phyloP scores from a whole-genome alignment of 2,888 invertebrate species.

The Drosophila atripex region DNA sequence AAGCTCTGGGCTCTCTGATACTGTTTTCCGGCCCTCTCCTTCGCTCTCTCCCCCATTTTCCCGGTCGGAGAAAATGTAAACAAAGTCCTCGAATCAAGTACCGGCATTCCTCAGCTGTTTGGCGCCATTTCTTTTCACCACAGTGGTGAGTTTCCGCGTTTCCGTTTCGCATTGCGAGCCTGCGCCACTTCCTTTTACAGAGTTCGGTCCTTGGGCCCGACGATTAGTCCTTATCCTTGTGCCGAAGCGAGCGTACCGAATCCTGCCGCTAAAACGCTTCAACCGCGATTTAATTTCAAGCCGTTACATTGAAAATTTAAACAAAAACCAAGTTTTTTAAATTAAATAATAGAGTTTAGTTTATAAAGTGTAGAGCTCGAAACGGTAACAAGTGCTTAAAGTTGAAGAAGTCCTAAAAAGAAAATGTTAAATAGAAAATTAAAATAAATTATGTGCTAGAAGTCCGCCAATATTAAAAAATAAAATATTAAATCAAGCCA shows the following conservation, averaged over 20 bases:
- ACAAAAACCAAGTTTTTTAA: neutral
- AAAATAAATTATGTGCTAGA: neutral
- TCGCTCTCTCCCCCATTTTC: neutral
- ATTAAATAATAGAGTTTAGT: neutral
- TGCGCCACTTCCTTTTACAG: slow-evolving; percentile 50
- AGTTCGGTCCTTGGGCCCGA: slow-evolving; percentile 12
- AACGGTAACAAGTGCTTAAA: neutral
- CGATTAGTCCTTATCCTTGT: slow-evolving; percentile 70
- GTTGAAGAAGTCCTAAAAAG: neutral
- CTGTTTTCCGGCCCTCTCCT: too few species aligned
- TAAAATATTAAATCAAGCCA: neutral
- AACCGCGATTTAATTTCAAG: slow-evolving; percentile 19
- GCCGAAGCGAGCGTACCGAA: slow-evolving; percentile 67
- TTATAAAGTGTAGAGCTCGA: neutral
- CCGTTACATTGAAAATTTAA: slow-evolving; percentile 9
- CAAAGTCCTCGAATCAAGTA: slow-evolving; percentile 9
- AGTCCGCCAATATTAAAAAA: neutral
- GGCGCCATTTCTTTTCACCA: slow-evolving; percentile 52
- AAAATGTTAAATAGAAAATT: too few species aligned
- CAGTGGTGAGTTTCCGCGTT: slow-evolving; percentile 55
- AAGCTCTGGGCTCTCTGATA: slow-evolving; percentile 1
- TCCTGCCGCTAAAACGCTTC: slow-evolving; percentile 34
- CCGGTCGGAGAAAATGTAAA: slow-evolving; percentile 22
- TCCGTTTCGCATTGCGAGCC: slow-evolving; percentile 30
- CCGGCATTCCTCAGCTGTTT: slow-evolving; percentile 41